Evolutionary conservation across 2,888 invertebrate species (phyloP), one percentile per base, ranked within the genome.

Genomic region (Artemia sinica): DNA sequence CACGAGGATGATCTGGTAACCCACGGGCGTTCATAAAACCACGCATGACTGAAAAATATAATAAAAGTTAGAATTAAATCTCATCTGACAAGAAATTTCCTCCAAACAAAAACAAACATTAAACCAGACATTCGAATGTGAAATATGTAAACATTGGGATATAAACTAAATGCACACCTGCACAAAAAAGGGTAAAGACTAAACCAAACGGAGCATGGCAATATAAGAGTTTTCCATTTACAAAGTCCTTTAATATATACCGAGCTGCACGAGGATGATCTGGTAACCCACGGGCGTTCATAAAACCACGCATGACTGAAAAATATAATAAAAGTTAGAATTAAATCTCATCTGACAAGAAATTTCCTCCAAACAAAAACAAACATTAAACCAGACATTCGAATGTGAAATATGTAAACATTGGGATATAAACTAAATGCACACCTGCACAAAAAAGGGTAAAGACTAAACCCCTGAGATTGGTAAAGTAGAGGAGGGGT

Each of bases 1-100:
- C 87, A 48, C 97, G 84, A 0, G 96, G 85, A 77, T 87, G 87
- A 80, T 98, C 97, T 0, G 97, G 97, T 74, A 93, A 87, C 0
- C 97, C 97, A 69, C 81, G 77, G 9, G 90, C 87, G 0, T 95
- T 94, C 96, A 97, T 97, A 78, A 90, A 96, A 28, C 97, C 97
- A 75, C 96, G 82, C 80, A 91, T 91, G 77, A 85, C 93, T 93
- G 78, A 28, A 77, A 77, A 71, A 70, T 72, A 70, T 69, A 18
- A 65, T n/a, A 49, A 70, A 68, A 70, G 65, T 51, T 10, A 2
- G 12, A 67, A 67, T 41, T 51, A 67, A 67, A 14, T 11, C 41
- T 50, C 5, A 13, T 51, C 8, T 67, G 13, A 66, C 12, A 68
- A 41, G 63, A 10, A 50, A 67, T 67, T 48, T 50, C 50, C 13